Percentiles rank a stretch among this genome's conserved stretches.
phyloP scores from a whole-genome alignment of 2,888 invertebrate species.

The Drosophila mayaguana region DNA sequence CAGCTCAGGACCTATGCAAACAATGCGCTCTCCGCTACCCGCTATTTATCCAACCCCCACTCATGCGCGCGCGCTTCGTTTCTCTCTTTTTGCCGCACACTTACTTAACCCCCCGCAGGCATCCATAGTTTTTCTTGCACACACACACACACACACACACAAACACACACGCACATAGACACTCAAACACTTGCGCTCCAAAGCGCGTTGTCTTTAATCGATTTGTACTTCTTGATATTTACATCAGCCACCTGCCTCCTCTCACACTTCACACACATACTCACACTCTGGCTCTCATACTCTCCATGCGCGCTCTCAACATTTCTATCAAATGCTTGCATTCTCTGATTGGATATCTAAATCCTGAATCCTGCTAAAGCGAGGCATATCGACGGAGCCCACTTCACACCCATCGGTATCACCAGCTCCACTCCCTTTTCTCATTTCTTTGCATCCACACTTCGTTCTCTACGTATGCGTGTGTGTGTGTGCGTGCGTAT shows the following conservation, averaged over 20 bases:
- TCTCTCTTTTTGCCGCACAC: conserved; percentile 36
- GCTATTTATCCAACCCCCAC: conserved; percentile 51
- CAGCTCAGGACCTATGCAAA: conserved; percentile 73
- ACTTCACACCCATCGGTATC: conserved; percentile 50
- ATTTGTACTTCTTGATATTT: conserved; percentile 80
- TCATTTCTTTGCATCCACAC: conserved; percentile 23
- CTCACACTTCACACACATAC: conserved; percentile 13
- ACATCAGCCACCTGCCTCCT: conserved; percentile 52
- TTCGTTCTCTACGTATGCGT: not conserved
- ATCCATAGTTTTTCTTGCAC: conserved; percentile 53
- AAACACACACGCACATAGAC: conserved; percentile 23
- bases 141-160: conserved; percentile 29
- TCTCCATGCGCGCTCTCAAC: conserved; percentile 39
- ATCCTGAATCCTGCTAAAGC: conserved; percentile 71
- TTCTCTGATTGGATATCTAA: conserved; percentile 80
- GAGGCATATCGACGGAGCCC: conserved; percentile 36
- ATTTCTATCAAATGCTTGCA: conserved; percentile 69
- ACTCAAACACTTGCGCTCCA: conserved; percentile 49
- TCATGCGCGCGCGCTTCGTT: conserved; percentile 63
- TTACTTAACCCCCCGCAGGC: conserved; percentile 55
- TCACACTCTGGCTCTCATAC: conserved; percentile 22
- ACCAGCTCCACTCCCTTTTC: conserved; percentile 43
- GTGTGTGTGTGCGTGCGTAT: conserved; percentile 15
- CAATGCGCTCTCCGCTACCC: conserved; percentile 40
- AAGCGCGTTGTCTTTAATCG: conserved; percentile 77